Evolutionary conservation across 2,888 invertebrate species (phyloP).

Genomic region (Trichopoda pennipes): DNA sequence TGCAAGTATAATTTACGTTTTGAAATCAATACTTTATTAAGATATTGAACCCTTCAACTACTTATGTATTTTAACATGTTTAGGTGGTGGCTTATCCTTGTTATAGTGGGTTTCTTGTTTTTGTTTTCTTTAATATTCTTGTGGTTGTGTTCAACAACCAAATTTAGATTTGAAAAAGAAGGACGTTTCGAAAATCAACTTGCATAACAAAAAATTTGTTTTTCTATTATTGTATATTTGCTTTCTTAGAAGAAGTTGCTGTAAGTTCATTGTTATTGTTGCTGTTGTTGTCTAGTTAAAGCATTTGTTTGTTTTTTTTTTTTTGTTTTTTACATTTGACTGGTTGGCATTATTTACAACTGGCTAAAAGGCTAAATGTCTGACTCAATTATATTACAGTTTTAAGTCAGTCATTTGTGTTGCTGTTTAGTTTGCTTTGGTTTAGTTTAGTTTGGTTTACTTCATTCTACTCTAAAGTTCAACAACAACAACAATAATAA

Average conservation of each 20-base stretch:
- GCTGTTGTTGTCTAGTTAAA: slow-evolving; percentile 30
- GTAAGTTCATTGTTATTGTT: not conserved
- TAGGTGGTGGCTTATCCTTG: slow-evolving; percentile 48
- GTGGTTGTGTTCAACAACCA: slow-evolving; percentile 24
- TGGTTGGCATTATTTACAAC: slow-evolving; percentile 62
- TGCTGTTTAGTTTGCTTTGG: slow-evolving; percentile 55
- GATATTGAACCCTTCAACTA: slow-evolving; percentile 67
- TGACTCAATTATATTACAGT: slow-evolving; percentile 64
- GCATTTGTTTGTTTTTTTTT: slow-evolving; percentile 17
- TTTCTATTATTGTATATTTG: slow-evolving; percentile 16
- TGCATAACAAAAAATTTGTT: slow-evolving; percentile 42
- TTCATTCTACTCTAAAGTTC: not conserved
- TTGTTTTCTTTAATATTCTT: slow-evolving; percentile 31
- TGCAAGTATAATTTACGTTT: slow-evolving; percentile 40
- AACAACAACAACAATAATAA: slow-evolving; percentile 7
- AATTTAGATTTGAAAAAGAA: slow-evolving; percentile 20
- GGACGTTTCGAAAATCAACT: slow-evolving; percentile 41
- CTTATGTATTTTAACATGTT: slow-evolving; percentile 39
- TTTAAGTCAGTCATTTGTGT: slow-evolving; percentile 65
- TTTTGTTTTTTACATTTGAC: too few relatives aligned
- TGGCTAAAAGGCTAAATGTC: slow-evolving; percentile 69
- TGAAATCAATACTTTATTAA: slow-evolving; percentile 72
- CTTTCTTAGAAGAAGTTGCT: slow-evolving; percentile 24
- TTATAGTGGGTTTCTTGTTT: slow-evolving; percentile 19
- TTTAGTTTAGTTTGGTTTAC: too few relatives aligned